Evolutionary conservation across 2,888 invertebrate genomes (phyloP), one percentile per base, ranked within the genome.

Genomic region (Caenorhabditis macrosperma): DNA sequence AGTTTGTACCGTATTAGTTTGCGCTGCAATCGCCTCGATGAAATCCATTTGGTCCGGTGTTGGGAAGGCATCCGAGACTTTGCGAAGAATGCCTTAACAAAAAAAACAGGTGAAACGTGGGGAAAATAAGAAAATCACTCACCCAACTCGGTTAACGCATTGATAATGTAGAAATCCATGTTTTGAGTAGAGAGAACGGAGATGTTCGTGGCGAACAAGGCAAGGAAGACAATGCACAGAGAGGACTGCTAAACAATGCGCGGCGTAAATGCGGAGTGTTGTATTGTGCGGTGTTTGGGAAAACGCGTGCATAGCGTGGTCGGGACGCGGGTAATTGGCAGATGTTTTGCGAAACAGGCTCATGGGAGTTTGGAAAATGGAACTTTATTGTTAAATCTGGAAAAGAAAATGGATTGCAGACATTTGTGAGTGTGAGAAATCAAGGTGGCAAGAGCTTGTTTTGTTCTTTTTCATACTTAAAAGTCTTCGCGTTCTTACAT

Each of bases 221-320:
- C 15, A 24, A 57, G 24, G 24, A 38, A 4, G 24, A 35, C 20
- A 3, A 17, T 17, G 54, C 30, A 9, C 9, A 33, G 15, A 10
- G 12, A 38, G 12, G 38, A 12, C n/a, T n/a, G 60, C 2, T 63
- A 50, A 63, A 63, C 48, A 63, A 33, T 17, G 48, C 33, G 59
- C 59, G n/a, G 48, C 61, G 61, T 20, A 22, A 63, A 24, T n/a
- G 3, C 33, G 61, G 61, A 63, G 50, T 63, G 61, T 63, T 48
- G 61, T 63, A 55, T 26, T 4, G 44, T 44, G 60, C 28, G 26
- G 46, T 60, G n/a, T 60, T 26, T n/a, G n/a, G n/a, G n/a, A n/a
- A n/a, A n/a, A n/a, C n/a, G n/a, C n/a, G n/a, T n/a, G n/a, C n/a
- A n/a, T n/a, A n/a, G n/a, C n/a, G n/a, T n/a, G n/a, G n/a, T n/a